Base-by-base conservation (phyloP, 2,113 vertebrate species). In the Copsychus sechellarum region DNA sequence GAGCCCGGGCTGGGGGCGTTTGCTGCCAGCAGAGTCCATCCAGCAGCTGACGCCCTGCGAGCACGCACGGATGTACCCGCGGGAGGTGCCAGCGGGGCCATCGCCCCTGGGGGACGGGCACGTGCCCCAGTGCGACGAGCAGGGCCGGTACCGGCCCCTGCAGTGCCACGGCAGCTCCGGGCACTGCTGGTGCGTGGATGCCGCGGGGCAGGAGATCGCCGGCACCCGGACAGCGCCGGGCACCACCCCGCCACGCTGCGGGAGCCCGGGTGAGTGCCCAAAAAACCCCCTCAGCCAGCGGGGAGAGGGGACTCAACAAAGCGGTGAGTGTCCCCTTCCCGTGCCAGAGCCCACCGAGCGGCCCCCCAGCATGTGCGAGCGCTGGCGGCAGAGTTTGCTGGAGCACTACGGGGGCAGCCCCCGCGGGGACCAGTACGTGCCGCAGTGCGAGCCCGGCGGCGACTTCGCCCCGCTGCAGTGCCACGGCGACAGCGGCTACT, bases 401-500 rank as follows among this genome's bases (percentile, higher is more conserved):
- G 98, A 99, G 89, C 98, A 99, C 91, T 99, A 99, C 0, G 98
- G 98, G 0, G 98, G 98, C 40, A 96, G 91, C 19, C 98, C 99
- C 12, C 97, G 97, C 3, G 94, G 97, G 0, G 98, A 99, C 81
- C 98, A 99, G 51, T 99, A 99, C 6, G 95, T 99, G 79, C 99
- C 99, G 0, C 99, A 99, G 97, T 99, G 99, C 1, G 98, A 99
- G 2, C 22, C 54, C 54, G 78, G 0, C 96, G 97, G 38, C 99
- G 99, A 9, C 33, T 99, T 99, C 96, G 97, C 71, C 33, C 98
- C 98, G 0, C 97, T 99, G 77, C 99, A 99, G 97, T 99, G 99
- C 97, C 99, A 99, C 0, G 98, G 99, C 5, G 98, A 98, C 95
- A 99, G 98, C 70, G 99, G 98, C 54, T 99, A 99, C 97, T 99